phyloP scores from a whole-genome alignment of 2,113 vertebrate species.

The Coreoperca whiteheadi region DNA sequence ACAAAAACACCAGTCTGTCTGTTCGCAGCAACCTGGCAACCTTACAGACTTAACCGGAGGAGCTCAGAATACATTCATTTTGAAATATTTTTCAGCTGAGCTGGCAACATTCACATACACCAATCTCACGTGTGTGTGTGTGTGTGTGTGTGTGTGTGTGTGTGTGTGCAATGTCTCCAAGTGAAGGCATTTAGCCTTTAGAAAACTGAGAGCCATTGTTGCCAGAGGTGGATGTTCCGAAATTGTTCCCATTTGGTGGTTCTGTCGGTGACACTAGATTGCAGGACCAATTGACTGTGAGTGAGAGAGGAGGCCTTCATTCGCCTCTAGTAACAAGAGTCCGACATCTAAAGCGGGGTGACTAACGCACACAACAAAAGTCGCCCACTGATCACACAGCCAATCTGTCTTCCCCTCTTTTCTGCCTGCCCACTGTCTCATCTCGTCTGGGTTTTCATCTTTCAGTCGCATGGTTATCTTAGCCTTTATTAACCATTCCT shows the following conservation, averaged over 20 bases:
- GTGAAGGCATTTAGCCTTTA: slow-evolving; percentile 9
- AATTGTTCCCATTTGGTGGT: slow-evolving; percentile 10
- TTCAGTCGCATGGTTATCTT: slow-evolving; percentile 8
- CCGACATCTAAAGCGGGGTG: slow-evolving; percentile 26
- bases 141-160: background rate
- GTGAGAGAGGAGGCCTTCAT: slow-evolving; percentile 21
- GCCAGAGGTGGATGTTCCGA: slow-evolving; percentile 21
- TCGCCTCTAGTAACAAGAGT: slow-evolving; percentile 8
- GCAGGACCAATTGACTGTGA: slow-evolving; percentile 30
- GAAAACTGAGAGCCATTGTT: slow-evolving; percentile 16
- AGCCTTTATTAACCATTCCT: slow-evolving; percentile 18
- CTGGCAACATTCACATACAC: slow-evolving; percentile 1
- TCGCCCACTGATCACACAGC: background rate
- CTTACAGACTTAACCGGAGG: background rate
- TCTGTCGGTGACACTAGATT: slow-evolving; percentile 17
- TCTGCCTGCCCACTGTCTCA: slow-evolving; percentile 22
- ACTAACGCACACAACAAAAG: slow-evolving; percentile 5
- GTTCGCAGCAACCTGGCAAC: slow-evolving; percentile 3
- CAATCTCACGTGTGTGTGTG: background rate
- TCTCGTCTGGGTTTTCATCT: slow-evolving; percentile 31
- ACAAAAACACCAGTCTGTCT: background rate
- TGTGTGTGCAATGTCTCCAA: background rate
- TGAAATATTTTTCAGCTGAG: slow-evolving; percentile 11
- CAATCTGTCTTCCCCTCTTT: background rate
- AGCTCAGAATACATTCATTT: slow-evolving; percentile 17